phyloP scores from a whole-genome alignment of 2,888 invertebrate species.

The Galeruca laticollis region DNA sequence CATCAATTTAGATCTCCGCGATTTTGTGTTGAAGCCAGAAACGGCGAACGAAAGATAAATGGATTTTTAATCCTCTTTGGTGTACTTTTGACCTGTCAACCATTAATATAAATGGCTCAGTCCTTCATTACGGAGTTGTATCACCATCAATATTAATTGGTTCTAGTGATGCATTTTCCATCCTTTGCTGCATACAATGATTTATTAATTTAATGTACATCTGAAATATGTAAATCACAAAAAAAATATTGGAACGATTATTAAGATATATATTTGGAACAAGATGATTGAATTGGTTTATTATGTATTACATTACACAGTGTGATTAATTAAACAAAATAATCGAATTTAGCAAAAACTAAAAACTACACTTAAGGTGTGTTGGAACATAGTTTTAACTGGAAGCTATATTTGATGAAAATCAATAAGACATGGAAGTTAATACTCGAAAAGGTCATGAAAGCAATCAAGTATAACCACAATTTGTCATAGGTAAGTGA shows the following conservation, averaged over 20 bases:
- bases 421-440: too few species aligned
- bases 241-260: background rate
- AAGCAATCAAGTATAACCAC: too few species aligned
- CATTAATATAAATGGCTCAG: background rate
- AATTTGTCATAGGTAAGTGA: too few species aligned
- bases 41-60: conserved; percentile 2
- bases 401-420: too few species aligned
- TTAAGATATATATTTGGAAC: background rate
- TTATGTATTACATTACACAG: too few species aligned
- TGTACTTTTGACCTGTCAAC: conserved; percentile 5
- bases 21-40: background rate
- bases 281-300: background rate
- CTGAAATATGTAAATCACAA: background rate
- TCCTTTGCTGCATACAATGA: background rate
- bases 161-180: background rate
- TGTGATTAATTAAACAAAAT: too few species aligned
- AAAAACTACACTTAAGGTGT: too few species aligned
- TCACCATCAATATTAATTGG: conserved; percentile 6
- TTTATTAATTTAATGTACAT: background rate
- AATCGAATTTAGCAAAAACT: too few species aligned
- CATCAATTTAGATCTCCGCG: background rate
- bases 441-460: too few species aligned
- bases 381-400: too few species aligned
- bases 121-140: conserved; percentile 1
- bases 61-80: conserved; percentile 10